These are phyloP conservation scores for Andricus quercusramuli DNA, from an alignment of 2,888 invertebrate genomes.

Conservation along the genomic window DNA sequence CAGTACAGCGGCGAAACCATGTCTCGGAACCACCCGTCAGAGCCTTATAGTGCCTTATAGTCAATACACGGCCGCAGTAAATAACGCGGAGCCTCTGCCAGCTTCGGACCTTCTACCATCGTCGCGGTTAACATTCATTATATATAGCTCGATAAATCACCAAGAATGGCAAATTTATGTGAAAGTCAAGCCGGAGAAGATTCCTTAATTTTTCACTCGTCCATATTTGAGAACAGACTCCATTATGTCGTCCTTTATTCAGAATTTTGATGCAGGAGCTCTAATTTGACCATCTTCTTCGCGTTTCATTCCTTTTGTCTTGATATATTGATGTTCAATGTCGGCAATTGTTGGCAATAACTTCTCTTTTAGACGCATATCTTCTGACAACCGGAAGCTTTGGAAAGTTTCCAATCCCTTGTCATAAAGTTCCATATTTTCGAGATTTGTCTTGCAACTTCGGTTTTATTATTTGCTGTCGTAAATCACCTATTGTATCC, in stretches of 20 bases:
- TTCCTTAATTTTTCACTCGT: constrained; percentile 63
- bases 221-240: constrained; percentile 53
- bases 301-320: neutral
- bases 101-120: constrained; percentile 45
- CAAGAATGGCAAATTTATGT: constrained; percentile 73
- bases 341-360: neutral
- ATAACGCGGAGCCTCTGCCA: constrained; percentile 52
- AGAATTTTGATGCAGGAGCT: neutral
- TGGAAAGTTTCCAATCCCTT: neutral
- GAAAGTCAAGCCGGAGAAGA: constrained; percentile 63
- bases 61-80: constrained; percentile 60
- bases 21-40: constrained; percentile 62
- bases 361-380: neutral
- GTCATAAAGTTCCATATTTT: neutral
- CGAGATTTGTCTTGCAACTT: neutral
- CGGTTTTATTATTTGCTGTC: neutral
- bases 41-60: constrained; percentile 58
- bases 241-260: neutral
- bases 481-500: neutral
- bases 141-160: constrained; percentile 69
- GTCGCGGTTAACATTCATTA: constrained; percentile 65
- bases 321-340: neutral
- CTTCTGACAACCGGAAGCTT: neutral
- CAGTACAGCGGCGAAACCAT: constrained; percentile 57
- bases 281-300: neutral